Evolutionary conservation across 2,797 vertebrate species (phyloP), one percentile per base, ranked within the genome.

Genomic region (Takifugu ocellatus): DNA sequence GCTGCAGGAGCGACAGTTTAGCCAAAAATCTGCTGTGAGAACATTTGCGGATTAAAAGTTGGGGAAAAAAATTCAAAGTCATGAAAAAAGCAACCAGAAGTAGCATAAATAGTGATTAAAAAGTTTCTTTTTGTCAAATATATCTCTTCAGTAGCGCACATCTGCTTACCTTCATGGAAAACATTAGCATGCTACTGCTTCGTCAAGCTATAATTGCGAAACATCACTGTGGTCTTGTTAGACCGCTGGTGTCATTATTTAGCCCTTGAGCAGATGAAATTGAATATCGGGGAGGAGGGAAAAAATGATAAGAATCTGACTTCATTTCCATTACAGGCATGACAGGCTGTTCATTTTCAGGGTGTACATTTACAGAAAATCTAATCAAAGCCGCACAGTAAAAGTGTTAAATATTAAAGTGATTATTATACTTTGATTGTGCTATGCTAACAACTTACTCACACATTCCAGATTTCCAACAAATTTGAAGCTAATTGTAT

Each of bases 1-100:
- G 66, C 48, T 33, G 65, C 62, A 64, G 67, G 65, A 69, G 36
- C 42, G 16, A 15, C 58, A 56, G 43, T 74, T 78, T 52, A 54
- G 56, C 21, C 25, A 72, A 46, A 68, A 51, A 55, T 58, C 55
- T 45, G 66, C 44, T 43, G 67, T 47, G 42, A 60, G 21, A 21
- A 29, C 27, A 29, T 29, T 14, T 3, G 4, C 4, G 36, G 36
- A 12, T 39, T 12, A 39, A 10, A 39, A 39, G 12, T 12, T 12
- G 36, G 36, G 14, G 12, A 39, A 14, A 39, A 25, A 61, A 11
- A 59, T 63, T 53, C 57, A 50, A 77, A 58, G 48, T 27, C 3
- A 27, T 6, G 8, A 29, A 29, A 29, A 29, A 29, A 29, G 8
- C 5, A 2, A 2, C 27, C 33, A 33, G 21, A 61, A 59, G 27